Evolutionary conservation across 2,113 vertebrate species (phyloP), one percentile per base, ranked within the genome.

Genomic region (Cavia aperea): DNA sequence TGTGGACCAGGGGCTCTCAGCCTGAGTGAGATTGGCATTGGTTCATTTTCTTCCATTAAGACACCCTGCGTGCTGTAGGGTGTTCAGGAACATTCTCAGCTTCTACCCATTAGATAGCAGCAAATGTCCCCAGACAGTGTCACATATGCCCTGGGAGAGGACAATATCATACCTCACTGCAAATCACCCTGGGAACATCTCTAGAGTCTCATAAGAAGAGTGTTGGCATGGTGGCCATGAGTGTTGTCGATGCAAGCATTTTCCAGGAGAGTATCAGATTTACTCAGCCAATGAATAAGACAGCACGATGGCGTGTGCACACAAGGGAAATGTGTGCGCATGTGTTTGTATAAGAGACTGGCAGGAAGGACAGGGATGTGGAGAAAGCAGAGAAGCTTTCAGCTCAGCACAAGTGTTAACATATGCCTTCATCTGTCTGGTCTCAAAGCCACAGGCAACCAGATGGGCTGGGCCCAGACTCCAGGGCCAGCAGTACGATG

Each of bases 361-460:
- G 60, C 11, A 23, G 54, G 54, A n/a, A 56, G 9, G 0, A 15
- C 26, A 13, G 2, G 39, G 13, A 19, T 12, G 8, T 1, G 0
- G 7, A 39, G 29, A 3, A 23, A 14, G 10, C 15, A 73, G n/a
- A 46, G 58, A 65, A 15, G 15, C n/a, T 4, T n/a, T 2, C 4
- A 1, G 11, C 46, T 91, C 14, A 36, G 9, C 0, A 10, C 36
- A 19, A 46, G 43, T 1, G 2, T 2, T n/a, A 3, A 21, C 1
- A 13, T 1, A 0, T 0, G 4, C 36, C 36, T 14, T 14, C 1
- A 0, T n/a, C 49, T 39, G 18, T 4, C 62, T 16, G 36, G 2
- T 12, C 36, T 49, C 56, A 49, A 46, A 39, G 36, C 4, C 4
- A 5, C 65, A 51, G 33, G 16, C n/a, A 58, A 9, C n/a, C 73